A percentile compares a stretch with the other conserved stretches of the same genome.
Evolutionary conservation across 1,140 invertebrate species (phyloP).

Genomic region (Nasonia giraulti): DNA sequence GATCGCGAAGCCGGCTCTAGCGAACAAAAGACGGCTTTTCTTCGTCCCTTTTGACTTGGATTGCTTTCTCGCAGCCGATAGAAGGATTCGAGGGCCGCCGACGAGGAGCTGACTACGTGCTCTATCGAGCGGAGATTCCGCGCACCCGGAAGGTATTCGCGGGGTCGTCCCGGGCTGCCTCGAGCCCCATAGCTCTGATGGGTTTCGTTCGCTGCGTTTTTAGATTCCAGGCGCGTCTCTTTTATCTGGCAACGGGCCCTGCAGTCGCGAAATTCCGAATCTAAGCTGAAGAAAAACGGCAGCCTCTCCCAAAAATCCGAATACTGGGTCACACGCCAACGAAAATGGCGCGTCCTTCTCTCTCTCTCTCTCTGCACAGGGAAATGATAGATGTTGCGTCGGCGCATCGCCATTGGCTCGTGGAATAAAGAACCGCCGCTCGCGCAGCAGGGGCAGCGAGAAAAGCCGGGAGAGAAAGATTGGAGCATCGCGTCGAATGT

Average conservation of each 20-base stretch:
- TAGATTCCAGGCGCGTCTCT: too few species aligned
- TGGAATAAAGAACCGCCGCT: conserved; percentile 17
- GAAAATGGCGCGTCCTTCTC: neutral
- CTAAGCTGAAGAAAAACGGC: neutral
- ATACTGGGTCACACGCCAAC: conserved; percentile 13
- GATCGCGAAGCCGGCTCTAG: conserved; percentile 57
- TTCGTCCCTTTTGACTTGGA: neutral
- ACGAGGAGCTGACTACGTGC: too few species aligned
- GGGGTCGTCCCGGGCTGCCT: neutral
- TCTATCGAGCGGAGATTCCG: neutral
- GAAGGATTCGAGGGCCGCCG: too few species aligned
- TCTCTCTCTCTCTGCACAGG: neutral
- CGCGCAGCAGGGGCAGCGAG: conserved; percentile 44
- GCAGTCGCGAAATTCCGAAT: too few species aligned
- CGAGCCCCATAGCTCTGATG: too few species aligned
- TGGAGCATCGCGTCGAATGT: conserved; percentile 58
- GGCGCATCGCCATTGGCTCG: conserved; percentile 34
- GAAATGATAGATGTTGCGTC: conserved; percentile 49
- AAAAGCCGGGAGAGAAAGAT: conserved; percentile 58
- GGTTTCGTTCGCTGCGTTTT: too few species aligned
- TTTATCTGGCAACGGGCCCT: too few species aligned
- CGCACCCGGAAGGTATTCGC: neutral
- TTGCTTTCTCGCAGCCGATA: neutral
- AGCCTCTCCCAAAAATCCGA: neutral
- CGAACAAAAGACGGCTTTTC: conserved; percentile 59